Conservation (phyloP, 2,113 vertebrate species). For the Podarcis raffonei region DNA sequence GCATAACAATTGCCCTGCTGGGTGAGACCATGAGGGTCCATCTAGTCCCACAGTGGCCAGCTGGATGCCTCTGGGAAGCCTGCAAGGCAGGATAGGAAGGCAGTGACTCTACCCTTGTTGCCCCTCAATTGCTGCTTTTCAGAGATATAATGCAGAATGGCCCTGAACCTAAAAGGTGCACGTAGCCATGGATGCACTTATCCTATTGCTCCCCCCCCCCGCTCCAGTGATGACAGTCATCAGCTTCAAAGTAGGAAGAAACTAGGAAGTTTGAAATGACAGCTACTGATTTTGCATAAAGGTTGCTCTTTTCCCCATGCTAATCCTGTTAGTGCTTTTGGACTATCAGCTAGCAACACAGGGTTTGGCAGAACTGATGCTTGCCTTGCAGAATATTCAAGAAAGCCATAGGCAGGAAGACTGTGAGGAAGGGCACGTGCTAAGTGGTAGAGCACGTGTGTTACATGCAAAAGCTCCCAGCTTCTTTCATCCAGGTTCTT, state of each 20-base stretch:
- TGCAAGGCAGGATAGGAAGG: too few species aligned
- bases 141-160: not conserved
- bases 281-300: not conserved
- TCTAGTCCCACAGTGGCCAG: not conserved
- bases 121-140: not conserved
- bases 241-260: not conserved
- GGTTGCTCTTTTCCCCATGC: not conserved
- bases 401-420: not conserved
- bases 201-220: not conserved
- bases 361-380: not conserved
- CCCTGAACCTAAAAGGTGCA: not conserved
- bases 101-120: not conserved
- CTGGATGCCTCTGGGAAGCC: not conserved
- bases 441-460: not conserved
- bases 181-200: not conserved
- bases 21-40: not conserved
- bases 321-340: not conserved
- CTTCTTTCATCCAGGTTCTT: not conserved
- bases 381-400: too few species aligned
- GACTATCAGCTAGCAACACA: not conserved
- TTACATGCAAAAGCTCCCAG: not conserved
- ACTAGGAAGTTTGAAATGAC: too few species aligned
- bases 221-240: not conserved
- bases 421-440: not conserved
- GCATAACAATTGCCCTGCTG: not conserved